A percentile compares a stretch with the other conserved stretches of the same genome.
Conservation (phyloP, 2,888 invertebrate genomes). For the Cantharis rustica region DNA sequence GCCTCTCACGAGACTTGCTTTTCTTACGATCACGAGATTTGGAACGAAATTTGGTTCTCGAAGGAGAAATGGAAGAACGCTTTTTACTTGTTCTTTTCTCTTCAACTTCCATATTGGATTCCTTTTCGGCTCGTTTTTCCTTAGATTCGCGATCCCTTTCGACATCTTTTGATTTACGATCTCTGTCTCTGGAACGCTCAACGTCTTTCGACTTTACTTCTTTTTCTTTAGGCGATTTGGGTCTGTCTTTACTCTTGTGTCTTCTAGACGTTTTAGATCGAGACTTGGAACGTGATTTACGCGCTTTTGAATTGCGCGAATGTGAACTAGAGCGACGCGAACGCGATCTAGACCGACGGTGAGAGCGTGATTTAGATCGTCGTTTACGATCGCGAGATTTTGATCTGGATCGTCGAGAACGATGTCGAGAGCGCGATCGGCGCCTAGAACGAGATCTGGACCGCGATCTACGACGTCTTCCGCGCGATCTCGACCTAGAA, state of each 20-base stretch:
- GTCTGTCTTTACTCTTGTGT: constrained; percentile 45
- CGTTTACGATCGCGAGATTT: constrained; percentile 59
- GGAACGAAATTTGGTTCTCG: constrained; percentile 65
- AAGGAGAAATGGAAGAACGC: constrained; percentile 57
- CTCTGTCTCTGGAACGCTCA: constrained; percentile 46
- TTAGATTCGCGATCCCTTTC: constrained; percentile 47
- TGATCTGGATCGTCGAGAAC: constrained; percentile 63
- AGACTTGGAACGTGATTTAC: constrained; percentile 57
- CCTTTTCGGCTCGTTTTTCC: constrained; percentile 51
- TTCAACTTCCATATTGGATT: constrained; percentile 47
- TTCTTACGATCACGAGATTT: constrained; percentile 63
- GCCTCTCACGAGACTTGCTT: constrained; percentile 48
- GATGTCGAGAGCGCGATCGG: constrained; percentile 61
- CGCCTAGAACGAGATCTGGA: constrained; percentile 68
- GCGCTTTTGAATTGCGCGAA: constrained; percentile 47
- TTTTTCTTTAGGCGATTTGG: constrained; percentile 24
- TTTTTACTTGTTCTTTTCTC: constrained; percentile 54
- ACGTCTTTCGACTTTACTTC: constrained; percentile 41
- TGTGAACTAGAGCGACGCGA: constrained; percentile 51
- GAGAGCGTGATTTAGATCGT: constrained; percentile 61
- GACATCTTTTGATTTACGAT: constrained; percentile 50
- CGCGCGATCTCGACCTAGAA: constrained; percentile 53
- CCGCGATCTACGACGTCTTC: constrained; percentile 59
- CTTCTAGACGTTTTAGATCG: constrained; percentile 48
- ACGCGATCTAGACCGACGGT: constrained; percentile 48